Evolutionary conservation across 2,113 vertebrate species (phyloP).

Genomic region (Ceratotherium simum): DNA sequence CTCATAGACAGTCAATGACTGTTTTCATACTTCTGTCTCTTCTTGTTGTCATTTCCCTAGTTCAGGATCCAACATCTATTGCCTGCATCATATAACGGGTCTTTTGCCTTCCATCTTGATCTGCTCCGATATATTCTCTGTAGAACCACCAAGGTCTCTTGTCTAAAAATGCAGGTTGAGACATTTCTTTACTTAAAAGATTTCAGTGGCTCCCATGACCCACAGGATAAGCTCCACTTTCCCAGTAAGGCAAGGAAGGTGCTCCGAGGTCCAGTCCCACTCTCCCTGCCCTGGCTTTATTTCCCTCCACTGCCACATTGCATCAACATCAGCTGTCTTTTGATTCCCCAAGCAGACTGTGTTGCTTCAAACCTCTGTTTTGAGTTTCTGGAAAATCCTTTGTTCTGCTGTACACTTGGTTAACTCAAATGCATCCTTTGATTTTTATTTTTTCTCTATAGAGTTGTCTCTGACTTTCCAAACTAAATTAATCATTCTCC

Average conservation of each 20-base stretch:
- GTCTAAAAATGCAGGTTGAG: neutral
- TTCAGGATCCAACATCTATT: neutral
- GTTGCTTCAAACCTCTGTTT: neutral
- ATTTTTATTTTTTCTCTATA: slow-evolving; percentile 44
- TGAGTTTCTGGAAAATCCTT: neutral
- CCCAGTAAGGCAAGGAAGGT: neutral
- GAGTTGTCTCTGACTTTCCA: slow-evolving; percentile 50
- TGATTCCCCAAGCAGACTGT: neutral
- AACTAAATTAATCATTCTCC: slow-evolving; percentile 48
- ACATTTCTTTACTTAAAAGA: neutral
- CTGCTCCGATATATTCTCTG: neutral
- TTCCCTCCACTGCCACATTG: accelerated
- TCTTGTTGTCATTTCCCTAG: neutral
- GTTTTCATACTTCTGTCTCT: neutral
- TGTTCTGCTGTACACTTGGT: neutral
- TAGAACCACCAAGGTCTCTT: neutral
- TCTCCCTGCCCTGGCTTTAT: neutral
- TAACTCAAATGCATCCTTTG: neutral
- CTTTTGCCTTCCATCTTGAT: neutral
- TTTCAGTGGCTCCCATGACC: neutral
- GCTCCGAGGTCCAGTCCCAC: neutral
- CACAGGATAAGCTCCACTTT: neutral
- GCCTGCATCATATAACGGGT: neutral
- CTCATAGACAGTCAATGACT: neutral
- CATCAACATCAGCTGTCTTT: neutral